These are phyloP conservation scores for Takifugu flavidus DNA, from an alignment of 2,113 vertebrate species.

Conservation along the genomic window DNA sequence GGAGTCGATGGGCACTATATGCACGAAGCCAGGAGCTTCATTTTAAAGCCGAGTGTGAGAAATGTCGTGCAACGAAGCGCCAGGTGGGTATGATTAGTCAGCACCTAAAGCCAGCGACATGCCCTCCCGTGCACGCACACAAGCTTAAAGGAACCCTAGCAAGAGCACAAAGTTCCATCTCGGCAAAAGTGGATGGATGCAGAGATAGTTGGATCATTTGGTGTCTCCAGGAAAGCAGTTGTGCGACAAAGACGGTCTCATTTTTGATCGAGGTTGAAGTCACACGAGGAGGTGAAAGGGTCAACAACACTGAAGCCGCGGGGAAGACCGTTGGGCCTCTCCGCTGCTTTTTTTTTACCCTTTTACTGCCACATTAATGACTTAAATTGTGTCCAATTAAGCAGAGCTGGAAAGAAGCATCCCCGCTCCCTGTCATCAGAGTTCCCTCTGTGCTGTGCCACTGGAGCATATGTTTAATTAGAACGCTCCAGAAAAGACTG, in stretches of 20 bases:
- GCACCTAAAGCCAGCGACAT: too few species aligned
- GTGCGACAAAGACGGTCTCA: neutral
- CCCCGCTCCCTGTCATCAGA: conserved; percentile 44
- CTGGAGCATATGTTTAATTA: conserved; percentile 76
- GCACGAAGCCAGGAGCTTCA: neutral
- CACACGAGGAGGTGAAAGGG: conserved; percentile 56
- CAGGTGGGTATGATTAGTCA: too few species aligned
- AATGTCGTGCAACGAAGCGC: neutral
- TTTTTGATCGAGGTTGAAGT: conserved; percentile 28
- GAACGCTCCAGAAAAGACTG: conserved; percentile 64
- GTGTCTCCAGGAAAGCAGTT: conserved; percentile 4
- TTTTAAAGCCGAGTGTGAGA: neutral
- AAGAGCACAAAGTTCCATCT: too few species aligned
- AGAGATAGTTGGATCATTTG: too few species aligned
- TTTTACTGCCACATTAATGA: conserved; percentile 71
- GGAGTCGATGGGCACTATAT: too few species aligned
- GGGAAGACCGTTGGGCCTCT: conserved; percentile 51
- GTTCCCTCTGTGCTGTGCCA: conserved; percentile 63
- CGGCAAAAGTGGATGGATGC: too few species aligned
- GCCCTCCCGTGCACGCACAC: too few species aligned
- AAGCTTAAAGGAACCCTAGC: too few species aligned
- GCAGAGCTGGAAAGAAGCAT: conserved; percentile 55
- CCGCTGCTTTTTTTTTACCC: conserved; percentile 31
- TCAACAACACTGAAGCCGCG: conserved; percentile 54
- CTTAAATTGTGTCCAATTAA: conserved; percentile 74